These are phyloP conservation scores for Drosophila subquinaria DNA, from an alignment of 2,888 invertebrate species.

Conservation along the genomic window DNA sequence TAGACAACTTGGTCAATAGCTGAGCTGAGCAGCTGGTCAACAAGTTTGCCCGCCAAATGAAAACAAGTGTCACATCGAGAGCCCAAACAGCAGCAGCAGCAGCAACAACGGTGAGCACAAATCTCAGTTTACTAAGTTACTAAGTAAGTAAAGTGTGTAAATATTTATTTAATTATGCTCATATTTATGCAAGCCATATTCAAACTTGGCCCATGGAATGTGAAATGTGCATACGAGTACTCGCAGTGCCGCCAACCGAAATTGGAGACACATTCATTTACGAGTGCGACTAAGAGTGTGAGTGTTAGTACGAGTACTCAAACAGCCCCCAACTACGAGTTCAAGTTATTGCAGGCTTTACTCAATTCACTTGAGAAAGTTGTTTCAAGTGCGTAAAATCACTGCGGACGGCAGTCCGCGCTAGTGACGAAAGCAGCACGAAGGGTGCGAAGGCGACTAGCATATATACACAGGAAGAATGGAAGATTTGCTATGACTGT, in stretches of 20 bases:
- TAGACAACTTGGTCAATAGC: slow-evolving; percentile 65
- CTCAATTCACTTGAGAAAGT: slow-evolving; percentile 36
- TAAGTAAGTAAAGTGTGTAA: slow-evolving; percentile 73
- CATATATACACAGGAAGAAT: too few species aligned
- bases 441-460: too few species aligned
- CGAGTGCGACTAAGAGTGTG: neutral
- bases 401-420: too few species aligned
- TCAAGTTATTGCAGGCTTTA: slow-evolving; percentile 20
- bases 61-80: slow-evolving; percentile 73
- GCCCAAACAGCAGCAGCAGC: slow-evolving; percentile 23
- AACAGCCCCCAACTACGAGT: neutral
- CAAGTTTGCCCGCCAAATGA: slow-evolving; percentile 59
- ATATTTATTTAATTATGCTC: slow-evolving; percentile 79
- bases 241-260: slow-evolving; percentile 29
- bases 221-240: slow-evolving; percentile 38
- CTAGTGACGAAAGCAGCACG: too few species aligned
- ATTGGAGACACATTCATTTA: slow-evolving; percentile 40
- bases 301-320: slow-evolving; percentile 1
- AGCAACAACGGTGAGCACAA: slow-evolving; percentile 52
- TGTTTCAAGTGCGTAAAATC: slow-evolving; percentile 21
- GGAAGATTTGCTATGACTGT: too few species aligned
- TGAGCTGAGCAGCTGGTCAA: slow-evolving; percentile 43
- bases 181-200: slow-evolving; percentile 71
- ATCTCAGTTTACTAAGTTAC: slow-evolving; percentile 53
- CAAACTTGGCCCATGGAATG: slow-evolving; percentile 56